Evolutionary conservation across 1,140 invertebrate species (phyloP), one percentile per base, ranked within the genome.

Genomic region (Solenopsis fugax): DNA sequence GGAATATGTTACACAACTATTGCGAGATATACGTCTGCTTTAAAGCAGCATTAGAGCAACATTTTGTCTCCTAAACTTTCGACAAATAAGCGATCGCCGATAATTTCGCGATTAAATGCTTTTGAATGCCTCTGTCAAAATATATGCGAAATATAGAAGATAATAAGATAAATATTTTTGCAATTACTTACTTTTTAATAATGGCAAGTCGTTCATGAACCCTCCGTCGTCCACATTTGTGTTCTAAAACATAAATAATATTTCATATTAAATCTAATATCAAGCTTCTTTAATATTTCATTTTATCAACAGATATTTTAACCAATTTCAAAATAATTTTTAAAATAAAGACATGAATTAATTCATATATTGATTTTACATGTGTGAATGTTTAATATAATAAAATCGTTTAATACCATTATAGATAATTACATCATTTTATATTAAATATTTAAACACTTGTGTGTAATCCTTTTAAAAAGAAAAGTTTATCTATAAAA

Each of bases 171-270:
- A 41, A 9, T 1, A 18, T 24, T 52, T 41, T 12, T 56, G 37
- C 34, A 24, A 64, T 69, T 88, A 97, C 97, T 98, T 96, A 98
- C 98, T 98, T 97, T 98, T 98, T 90, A 98, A 96, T 88, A 98
- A 96, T 87, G 98, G 98, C 93, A 98, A 96, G 93, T 98, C 98
- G 88, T 97, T 98, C 96, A 98, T 98, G 94, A 98, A 98, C 24
- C 97, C 97, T 81, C 97, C 97, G 92, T 98, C 98, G 93, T 98
- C 98, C 93, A 98, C 97, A 87, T 97, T 97, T 88, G 97, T 96
- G 94, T 97, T 97, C 97, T 98, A 96, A 67, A 96, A 96, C 87
- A 75, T 16, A 16, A 69, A 60, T 85, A 75, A 89, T 86, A 78
- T 78, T 34, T 21, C 21, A 65, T 78, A 24, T 41, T 41, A 3